Evolutionary conservation across 2,113 vertebrate genomes (phyloP).

Genomic region (Cyphomyrus plagiostoma): DNA sequence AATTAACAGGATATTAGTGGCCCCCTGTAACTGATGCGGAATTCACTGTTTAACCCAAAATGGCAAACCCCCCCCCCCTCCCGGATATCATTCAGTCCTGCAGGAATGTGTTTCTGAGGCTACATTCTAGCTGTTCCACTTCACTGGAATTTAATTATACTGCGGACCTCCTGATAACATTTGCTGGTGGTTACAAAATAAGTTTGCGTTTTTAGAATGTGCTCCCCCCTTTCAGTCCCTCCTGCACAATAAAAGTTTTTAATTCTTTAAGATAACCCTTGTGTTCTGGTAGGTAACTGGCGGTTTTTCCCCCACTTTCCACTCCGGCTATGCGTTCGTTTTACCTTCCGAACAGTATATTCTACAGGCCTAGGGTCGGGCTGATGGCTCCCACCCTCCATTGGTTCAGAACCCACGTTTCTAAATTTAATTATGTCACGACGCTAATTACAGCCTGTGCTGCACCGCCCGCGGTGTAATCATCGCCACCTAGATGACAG

Average conservation of each 20-base stretch:
- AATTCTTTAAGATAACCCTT: constrained; percentile 18
- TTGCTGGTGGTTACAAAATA: background rate
- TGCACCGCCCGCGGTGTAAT: background rate
- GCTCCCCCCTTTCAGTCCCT: constrained; percentile 21
- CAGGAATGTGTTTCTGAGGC: constrained; percentile 10
- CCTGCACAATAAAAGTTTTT: constrained; percentile 35
- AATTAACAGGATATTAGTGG: background rate
- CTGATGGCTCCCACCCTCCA: background rate
- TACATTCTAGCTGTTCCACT: background rate
- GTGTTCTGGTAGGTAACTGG: background rate
- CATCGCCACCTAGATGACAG: background rate
- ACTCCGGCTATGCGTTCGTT: background rate
- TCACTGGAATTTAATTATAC: constrained; percentile 1
- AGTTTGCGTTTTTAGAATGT: background rate
- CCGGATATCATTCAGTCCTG: background rate
- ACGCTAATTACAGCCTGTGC: background rate
- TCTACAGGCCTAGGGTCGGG: background rate
- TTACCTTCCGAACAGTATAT: no score
- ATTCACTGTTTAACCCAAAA: background rate
- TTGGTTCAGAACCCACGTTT: background rate
- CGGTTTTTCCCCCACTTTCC: background rate
- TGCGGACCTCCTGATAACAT: background rate
- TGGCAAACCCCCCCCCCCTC: background rate
- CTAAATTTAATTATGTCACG: constrained; percentile 1
- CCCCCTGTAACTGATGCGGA: background rate